Evolutionary conservation across 2,797 vertebrate genomes (phyloP).

Genomic region (Urocyon cinereoargenteus): DNA sequence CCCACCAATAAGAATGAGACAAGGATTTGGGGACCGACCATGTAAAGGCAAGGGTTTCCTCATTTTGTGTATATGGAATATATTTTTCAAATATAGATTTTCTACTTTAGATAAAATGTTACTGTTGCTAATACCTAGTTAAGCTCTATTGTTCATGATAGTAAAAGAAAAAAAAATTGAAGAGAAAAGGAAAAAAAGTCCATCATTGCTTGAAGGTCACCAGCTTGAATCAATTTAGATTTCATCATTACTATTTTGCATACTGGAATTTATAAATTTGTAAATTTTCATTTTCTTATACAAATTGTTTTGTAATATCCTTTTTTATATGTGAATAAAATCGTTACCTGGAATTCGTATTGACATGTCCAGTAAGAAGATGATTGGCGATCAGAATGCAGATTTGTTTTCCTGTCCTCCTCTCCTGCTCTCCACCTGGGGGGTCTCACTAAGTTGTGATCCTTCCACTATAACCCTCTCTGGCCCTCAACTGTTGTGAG

Average conservation of each 20-base stretch:
- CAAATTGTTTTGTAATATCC: slow-evolving; percentile 85
- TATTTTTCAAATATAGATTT: slow-evolving; percentile 76
- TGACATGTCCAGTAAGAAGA: neutral
- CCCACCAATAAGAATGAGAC: neutral
- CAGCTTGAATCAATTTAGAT: slow-evolving; percentile 50
- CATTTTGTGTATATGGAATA: slow-evolving; percentile 84
- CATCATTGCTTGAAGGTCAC: slow-evolving; percentile 56
- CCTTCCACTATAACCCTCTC: neutral
- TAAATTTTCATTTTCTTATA: slow-evolving; percentile 84
- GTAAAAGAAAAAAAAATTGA: neutral
- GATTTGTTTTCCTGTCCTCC: neutral
- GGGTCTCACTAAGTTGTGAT: neutral
- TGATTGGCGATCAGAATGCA: neutral
- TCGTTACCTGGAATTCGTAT: slow-evolving; percentile 45
- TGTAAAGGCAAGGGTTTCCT: slow-evolving; percentile 56
- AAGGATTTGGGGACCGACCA: slow-evolving; percentile 22
- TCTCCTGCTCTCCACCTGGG: neutral
- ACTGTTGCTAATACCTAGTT: slow-evolving; percentile 84
- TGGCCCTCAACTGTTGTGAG: neutral
- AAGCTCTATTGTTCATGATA: slow-evolving; percentile 79
- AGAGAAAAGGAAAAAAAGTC: slow-evolving; percentile 37
- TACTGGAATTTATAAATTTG: slow-evolving; percentile 76
- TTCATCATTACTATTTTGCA: slow-evolving; percentile 77
- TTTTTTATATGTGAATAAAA: slow-evolving; percentile 90
- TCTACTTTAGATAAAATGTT: slow-evolving; percentile 84